These are phyloP conservation scores for Dermatophagoides farinae DNA, from an alignment of 1,140 invertebrate species.

Conservation along the genomic window DNA sequence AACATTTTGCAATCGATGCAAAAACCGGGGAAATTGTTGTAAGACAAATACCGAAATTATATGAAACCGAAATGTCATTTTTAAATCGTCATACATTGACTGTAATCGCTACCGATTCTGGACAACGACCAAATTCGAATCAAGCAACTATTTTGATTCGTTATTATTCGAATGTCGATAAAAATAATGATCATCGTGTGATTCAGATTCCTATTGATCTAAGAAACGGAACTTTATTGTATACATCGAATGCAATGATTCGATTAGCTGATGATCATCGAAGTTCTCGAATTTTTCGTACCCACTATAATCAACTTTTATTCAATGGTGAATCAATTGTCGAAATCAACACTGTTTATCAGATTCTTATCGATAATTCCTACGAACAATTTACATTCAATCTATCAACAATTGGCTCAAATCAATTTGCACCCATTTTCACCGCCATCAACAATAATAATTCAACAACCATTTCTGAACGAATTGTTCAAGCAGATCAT, in stretches of 20 bases:
- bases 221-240: constrained; percentile 2
- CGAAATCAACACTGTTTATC: neutral
- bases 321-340: constrained; percentile 1
- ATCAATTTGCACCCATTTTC: constrained; percentile 31
- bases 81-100: constrained; percentile 42
- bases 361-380: neutral
- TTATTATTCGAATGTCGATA: neutral
- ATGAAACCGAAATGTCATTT: neutral
- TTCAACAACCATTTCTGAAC: constrained; percentile 25
- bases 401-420: neutral
- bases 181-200: neutral
- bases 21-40: constrained; percentile 70
- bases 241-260: neutral
- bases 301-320: neutral
- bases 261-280: neutral
- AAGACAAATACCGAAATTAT: constrained; percentile 50
- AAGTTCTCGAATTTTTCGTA: neutral
- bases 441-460: constrained; percentile 55
- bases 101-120: constrained; percentile 70
- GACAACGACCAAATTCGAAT: constrained; percentile 70
- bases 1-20: constrained; percentile 70
- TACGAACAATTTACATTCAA: neutral
- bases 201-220: constrained; percentile 6
- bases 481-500: neutral
- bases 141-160: constrained; percentile 40